Evolutionary conservation across 2,113 vertebrate genomes (phyloP).

Genomic region (Manacus vitellinus): DNA sequence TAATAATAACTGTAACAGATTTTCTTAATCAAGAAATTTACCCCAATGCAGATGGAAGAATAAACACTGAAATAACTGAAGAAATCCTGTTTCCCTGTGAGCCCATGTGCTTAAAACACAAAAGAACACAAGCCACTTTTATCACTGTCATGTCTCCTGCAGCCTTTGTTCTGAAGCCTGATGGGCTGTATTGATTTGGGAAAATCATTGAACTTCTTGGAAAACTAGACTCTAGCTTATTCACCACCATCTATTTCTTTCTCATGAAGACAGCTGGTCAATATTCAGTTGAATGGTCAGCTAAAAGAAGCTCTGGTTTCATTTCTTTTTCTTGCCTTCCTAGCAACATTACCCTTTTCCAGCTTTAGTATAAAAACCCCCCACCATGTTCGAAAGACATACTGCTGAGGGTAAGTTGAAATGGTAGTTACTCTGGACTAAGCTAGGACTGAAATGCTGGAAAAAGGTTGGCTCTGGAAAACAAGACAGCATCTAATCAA

Average conservation of each 20-base stretch:
- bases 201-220: conserved; percentile 82
- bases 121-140: conserved; percentile 73
- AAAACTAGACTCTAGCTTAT: conserved; percentile 82
- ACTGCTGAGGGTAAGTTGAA: background rate
- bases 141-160: conserved; percentile 70
- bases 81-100: conserved; percentile 50
- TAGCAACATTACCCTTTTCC: conserved; percentile 54
- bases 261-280: conserved; percentile 81
- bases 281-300: conserved; percentile 77
- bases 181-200: conserved; percentile 82
- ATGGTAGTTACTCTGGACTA: background rate
- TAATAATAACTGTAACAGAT: background rate
- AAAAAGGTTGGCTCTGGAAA: background rate
- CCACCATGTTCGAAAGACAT: background rate
- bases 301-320: conserved; percentile 70
- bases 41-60: conserved; percentile 1
- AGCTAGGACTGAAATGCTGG: background rate
- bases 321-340: conserved; percentile 67
- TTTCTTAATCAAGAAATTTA: background rate
- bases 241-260: conserved; percentile 80
- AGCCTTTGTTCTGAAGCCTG: conserved; percentile 81
- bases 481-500: background rate
- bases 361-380: conserved; percentile 32
- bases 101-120: conserved; percentile 67
- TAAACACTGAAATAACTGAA: conserved; percentile 49